phyloP scores from a whole-genome alignment of 2,888 invertebrate genomes.

The Spialia ferax region DNA sequence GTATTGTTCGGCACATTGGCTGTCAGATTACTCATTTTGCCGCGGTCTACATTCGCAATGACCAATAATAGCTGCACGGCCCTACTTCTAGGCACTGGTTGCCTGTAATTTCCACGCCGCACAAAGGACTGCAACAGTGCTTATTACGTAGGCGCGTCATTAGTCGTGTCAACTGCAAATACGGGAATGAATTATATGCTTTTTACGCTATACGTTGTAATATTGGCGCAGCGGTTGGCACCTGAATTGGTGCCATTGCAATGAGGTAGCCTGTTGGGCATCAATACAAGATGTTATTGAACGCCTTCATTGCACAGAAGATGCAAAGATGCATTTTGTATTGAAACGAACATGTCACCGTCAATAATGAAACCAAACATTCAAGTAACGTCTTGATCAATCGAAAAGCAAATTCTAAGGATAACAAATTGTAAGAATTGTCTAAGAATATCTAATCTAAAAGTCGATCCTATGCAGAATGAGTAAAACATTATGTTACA shows the following conservation, averaged over 20 bases:
- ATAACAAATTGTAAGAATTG: too few species aligned
- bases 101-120: constrained; percentile 53
- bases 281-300: constrained; percentile 34
- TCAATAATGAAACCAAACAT: constrained; percentile 33
- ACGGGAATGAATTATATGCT: constrained; percentile 39
- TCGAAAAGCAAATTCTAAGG: background rate
- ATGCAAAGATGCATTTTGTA: constrained; percentile 37
- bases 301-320: constrained; percentile 33
- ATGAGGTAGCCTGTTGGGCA: constrained; percentile 23
- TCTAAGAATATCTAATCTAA: background rate
- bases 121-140: constrained; percentile 52
- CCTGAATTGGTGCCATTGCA: constrained; percentile 24
- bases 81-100: constrained; percentile 49
- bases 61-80: constrained; percentile 52
- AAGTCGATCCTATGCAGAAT: background rate
- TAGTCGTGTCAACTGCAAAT: constrained; percentile 39
- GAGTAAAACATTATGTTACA: background rate
- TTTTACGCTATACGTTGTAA: constrained; percentile 30
- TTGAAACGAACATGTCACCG: constrained; percentile 37
- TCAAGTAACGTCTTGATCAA: constrained; percentile 25
- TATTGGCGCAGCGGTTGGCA: constrained; percentile 23
- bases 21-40: constrained; percentile 53
- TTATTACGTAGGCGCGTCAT: constrained; percentile 36
- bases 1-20: constrained; percentile 53
- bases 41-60: constrained; percentile 56